phyloP scores from a whole-genome alignment of 2,888 invertebrate genomes.

The Pheosia tremula region DNA sequence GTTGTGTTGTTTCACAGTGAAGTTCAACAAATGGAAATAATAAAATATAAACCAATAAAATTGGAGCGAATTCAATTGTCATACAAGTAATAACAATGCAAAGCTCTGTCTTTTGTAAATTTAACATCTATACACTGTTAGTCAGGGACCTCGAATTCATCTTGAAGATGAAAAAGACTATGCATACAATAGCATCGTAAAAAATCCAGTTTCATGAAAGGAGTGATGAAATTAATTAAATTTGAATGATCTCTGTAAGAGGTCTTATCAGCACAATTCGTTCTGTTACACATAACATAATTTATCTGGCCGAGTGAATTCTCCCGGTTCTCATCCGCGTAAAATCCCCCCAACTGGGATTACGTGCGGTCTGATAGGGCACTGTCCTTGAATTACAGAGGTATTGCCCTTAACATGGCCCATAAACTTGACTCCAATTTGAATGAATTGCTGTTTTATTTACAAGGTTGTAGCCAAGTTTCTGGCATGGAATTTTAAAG shows the following conservation, averaged over 20 bases:
- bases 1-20: conserved; percentile 32
- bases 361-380: conserved; percentile 41
- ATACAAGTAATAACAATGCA: too few species aligned
- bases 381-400: conserved; percentile 41
- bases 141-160: too few species aligned
- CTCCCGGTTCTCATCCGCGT: conserved; percentile 37
- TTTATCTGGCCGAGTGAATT: conserved; percentile 41
- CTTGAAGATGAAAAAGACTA: too few species aligned
- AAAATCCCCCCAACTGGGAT: conserved; percentile 46
- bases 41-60: neutral
- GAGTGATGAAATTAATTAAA: neutral
- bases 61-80: too few species aligned
- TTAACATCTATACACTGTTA: too few species aligned
- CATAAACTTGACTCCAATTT: conserved; percentile 24
- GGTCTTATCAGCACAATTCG: conserved; percentile 17
- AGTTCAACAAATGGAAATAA: neutral
- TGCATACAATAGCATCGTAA: too few species aligned
- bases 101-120: too few species aligned
- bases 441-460: conserved; percentile 18
- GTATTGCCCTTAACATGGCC: conserved; percentile 25
- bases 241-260: neutral
- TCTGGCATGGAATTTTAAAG: neutral
- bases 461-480: neutral
- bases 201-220: neutral
- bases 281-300: conserved; percentile 34